Evolutionary conservation across 2,797 vertebrate genomes (phyloP).

Genomic region (Sebastes itinus): DNA sequence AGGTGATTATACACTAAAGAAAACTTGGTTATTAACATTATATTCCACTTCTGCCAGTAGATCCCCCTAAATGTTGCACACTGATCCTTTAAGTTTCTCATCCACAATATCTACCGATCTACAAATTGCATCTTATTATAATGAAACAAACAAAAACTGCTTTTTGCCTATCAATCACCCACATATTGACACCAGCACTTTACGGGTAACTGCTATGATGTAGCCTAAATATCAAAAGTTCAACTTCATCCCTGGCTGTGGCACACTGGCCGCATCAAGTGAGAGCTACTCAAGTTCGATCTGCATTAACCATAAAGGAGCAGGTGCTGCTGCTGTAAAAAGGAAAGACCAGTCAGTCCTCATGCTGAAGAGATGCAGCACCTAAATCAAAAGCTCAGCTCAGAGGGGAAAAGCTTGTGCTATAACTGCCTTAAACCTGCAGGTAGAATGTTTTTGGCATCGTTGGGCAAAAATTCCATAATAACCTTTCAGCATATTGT

Average conservation of each 20-base stretch:
- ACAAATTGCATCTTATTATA: neutral
- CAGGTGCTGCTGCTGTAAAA: constrained; percentile 19
- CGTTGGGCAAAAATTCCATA: too few relatives aligned
- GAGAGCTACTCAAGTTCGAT: neutral
- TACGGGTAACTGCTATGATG: neutral
- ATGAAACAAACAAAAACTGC: neutral
- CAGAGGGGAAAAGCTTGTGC: constrained; percentile 5
- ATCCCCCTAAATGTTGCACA: too few relatives aligned
- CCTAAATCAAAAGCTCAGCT: constrained; percentile 38
- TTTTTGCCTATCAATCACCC: neutral
- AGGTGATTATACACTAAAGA: too few relatives aligned
- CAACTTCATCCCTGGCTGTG: neutral
- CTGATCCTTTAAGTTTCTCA: neutral
- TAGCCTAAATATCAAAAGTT: constrained; percentile 1
- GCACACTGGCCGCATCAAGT: neutral
- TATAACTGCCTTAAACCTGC: neutral
- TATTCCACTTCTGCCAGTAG: too few relatives aligned
- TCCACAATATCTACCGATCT: neutral
- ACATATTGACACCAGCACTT: neutral
- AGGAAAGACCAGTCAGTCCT: neutral
- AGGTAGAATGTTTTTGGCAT: too few relatives aligned
- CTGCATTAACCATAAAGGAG: constrained; percentile 14
- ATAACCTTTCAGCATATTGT: too few relatives aligned
- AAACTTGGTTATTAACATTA: too few relatives aligned
- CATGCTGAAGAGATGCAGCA: constrained; percentile 20